These are phyloP conservation scores for Acanthiza pusilla DNA, from an alignment of 2,797 vertebrate species.

Conservation along the genomic window DNA sequence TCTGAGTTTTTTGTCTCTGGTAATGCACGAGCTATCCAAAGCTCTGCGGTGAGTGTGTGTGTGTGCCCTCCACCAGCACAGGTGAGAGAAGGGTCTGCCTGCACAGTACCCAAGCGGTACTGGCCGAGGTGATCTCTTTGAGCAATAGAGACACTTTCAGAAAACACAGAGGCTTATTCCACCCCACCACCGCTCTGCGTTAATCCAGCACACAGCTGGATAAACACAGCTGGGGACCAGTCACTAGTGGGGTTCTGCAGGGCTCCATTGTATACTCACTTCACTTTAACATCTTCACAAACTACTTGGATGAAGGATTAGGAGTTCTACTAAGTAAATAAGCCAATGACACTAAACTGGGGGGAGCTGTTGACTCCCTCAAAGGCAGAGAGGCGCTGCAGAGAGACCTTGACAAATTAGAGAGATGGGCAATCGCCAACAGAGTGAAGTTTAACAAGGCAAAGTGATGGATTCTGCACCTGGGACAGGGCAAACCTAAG, in stretches of 20 bases:
- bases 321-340: neutral
- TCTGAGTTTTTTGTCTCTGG: too few species aligned
- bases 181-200: too few species aligned
- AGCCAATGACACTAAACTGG: neutral
- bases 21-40: too few species aligned
- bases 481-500: neutral
- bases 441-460: too few species aligned
- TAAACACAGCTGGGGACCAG: accelerated
- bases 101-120: too few species aligned
- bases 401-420: neutral
- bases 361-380: neutral
- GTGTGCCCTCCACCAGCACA: too few species aligned
- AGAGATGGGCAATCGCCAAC: neutral
- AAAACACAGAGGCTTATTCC: too few species aligned
- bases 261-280: neutral
- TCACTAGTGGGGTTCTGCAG: neutral
- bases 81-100: too few species aligned
- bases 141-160: too few species aligned
- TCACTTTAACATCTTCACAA: neutral
- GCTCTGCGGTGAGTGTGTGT: too few species aligned
- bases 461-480: neutral
- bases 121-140: too few species aligned
- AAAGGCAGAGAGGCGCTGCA: accelerated
- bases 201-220: neutral
- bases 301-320: neutral